Base-by-base conservation (phyloP, 2,888 invertebrate genomes). In the Cheilosia impressa region DNA sequence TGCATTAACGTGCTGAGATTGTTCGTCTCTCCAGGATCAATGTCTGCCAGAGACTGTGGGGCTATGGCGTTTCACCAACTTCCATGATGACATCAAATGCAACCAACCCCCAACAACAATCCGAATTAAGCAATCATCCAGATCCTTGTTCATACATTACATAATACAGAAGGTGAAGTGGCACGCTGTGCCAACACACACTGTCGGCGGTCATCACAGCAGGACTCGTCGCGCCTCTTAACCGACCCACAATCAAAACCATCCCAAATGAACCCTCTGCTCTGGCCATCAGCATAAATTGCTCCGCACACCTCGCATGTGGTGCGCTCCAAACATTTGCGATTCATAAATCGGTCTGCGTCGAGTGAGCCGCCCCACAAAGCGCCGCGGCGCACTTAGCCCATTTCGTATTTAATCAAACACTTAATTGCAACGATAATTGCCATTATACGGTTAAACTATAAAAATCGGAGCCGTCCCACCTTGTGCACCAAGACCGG, bases 381-480 rank as follows among this genome's bases (percentile, higher is more conserved):
- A 10, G 31, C 63, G 24, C 62, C 7, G 45, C 63, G 45, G 69
- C 85, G 85, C 76, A 81, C 85, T 85, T 81, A 77, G 72, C 63
- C 71, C 53, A 77, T 85, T 85, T 85, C 76, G 85, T 81, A 85
- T 85, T 87, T 87, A 87, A 87, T 82, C 87, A 82, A 87, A 87
- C 69, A 87, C 87, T 87, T 87, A 87, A 87, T 82, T 87, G 87
- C 82, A 65, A 78, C 68, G 87, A 87, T 87, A 87, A 87, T 87
- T 87, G 87, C 87, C 60, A 87, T 87, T 87, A 82, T 87, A 82
- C 77, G 87, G 82, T 82, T 73, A 58, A 77, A 69, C 82, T 71
- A 87, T 82, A 82, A 87, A 31, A 85, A 81, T 72, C 76, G 24
- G 63, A 69, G 65, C 50, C 50, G 10, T 34, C 69, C 13, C 13